These are phyloP conservation scores for Vollenhovia emeryi DNA, from an alignment of 1,140 invertebrate species.

Conservation along the genomic window DNA sequence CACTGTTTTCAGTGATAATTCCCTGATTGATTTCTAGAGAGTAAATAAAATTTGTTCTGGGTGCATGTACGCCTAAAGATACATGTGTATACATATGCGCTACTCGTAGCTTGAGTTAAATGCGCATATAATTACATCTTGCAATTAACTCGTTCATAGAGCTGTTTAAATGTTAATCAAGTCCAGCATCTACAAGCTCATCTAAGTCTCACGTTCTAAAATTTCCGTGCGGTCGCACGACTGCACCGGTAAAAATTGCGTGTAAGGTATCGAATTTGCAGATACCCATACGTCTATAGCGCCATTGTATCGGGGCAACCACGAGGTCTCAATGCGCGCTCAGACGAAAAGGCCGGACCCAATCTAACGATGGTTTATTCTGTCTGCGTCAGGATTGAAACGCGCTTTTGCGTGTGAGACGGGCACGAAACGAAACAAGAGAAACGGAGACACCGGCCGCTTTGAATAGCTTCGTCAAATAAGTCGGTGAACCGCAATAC, in stretches of 20 bases:
- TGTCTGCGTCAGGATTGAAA: neutral
- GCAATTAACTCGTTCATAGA: neutral
- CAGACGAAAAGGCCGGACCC: constrained; percentile 7
- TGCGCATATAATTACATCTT: neutral
- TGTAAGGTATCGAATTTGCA: constrained; percentile 4
- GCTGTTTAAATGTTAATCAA: neutral
- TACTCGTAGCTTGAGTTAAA: neutral
- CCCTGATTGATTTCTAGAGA: too few relatives aligned
- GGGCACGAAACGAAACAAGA: neutral
- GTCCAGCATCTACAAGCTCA: neutral
- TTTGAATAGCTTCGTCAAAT: constrained; percentile 58
- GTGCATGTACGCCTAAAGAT: neutral
- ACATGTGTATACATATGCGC: neutral
- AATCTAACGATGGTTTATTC: constrained; percentile 46
- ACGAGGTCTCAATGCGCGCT: neutral
- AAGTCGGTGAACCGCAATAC: constrained; percentile 50
- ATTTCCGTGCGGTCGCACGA: neutral
- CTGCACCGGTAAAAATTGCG: neutral
- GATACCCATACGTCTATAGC: neutral
- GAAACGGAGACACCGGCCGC: constrained; percentile 11
- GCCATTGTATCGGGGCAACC: neutral
- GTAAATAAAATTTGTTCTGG: too few relatives aligned
- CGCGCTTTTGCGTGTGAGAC: neutral
- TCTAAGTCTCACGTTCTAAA: neutral
- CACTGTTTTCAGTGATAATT: too few relatives aligned